These are phyloP conservation scores for Ptiloglossa arizonensis DNA, from an alignment of 1,140 invertebrate genomes.

Conservation along the genomic window DNA sequence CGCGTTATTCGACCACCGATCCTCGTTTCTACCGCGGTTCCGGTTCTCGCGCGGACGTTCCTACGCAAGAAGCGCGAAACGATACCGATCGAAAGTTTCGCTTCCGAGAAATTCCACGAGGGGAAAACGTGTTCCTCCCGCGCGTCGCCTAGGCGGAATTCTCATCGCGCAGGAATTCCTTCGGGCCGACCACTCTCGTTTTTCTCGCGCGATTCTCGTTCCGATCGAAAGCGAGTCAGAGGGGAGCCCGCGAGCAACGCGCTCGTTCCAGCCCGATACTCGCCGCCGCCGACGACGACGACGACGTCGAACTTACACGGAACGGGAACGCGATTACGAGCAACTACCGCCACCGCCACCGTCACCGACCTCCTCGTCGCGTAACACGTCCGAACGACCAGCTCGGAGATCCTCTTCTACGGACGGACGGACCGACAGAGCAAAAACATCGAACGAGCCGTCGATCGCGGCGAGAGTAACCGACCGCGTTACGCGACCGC, in stretches of 20 bases:
- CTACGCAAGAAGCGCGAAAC: not conserved
- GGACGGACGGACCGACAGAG: slow-evolving; percentile 3
- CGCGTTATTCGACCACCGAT: not conserved
- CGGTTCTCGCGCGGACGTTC: not conserved
- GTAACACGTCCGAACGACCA: not conserved
- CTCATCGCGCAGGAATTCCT: slow-evolving; percentile 22
- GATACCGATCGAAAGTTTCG: slow-evolving; percentile 26
- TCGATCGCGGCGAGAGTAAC: slow-evolving; percentile 37
- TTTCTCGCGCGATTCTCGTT: slow-evolving; percentile 42
- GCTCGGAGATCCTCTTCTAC: slow-evolving; percentile 26
- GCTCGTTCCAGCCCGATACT: not conserved
- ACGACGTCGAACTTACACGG: not conserved
- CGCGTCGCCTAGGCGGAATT: slow-evolving; percentile 13
- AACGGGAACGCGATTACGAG: slow-evolving; percentile 35
- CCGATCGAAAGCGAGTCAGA: slow-evolving; percentile 34
- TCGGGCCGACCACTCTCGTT: slow-evolving; percentile 22
- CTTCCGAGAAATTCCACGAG: slow-evolving; percentile 14
- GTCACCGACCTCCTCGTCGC: too few species aligned
- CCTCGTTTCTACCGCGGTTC: not conserved
- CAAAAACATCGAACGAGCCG: slow-evolving; percentile 51
- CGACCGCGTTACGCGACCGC: slow-evolving; percentile 62
- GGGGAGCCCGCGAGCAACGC: not conserved
- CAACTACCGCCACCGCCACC: not conserved
- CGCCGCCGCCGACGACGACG: too few species aligned
- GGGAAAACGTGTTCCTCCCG: slow-evolving; percentile 15